Percentiles rank a stretch among this genome's conserved stretches.
These are phyloP conservation scores for Netelia inedita DNA, from an alignment of 2,888 invertebrate genomes.

Conservation along the genomic window DNA sequence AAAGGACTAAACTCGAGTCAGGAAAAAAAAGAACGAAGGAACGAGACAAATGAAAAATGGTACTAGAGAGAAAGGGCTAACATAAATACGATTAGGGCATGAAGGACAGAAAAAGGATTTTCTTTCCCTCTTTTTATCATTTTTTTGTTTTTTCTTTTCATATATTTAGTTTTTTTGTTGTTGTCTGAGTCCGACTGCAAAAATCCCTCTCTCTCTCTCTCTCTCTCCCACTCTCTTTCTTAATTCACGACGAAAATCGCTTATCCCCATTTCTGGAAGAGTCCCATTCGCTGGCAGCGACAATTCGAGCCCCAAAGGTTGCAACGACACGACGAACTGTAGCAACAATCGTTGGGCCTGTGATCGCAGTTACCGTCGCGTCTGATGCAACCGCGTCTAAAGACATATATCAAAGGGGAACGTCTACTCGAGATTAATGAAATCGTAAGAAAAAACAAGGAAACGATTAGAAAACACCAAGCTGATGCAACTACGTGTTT, in stretches of 20 bases:
- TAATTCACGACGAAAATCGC: conserved; percentile 72
- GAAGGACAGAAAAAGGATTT: conserved; percentile 7
- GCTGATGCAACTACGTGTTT: conserved; percentile 9
- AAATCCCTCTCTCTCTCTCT: conserved; percentile 2
- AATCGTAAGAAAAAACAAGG: conserved; percentile 77
- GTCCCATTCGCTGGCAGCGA: conserved; percentile 94
- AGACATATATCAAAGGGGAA: conserved; percentile 93
- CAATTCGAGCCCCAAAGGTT: conserved; percentile 96
- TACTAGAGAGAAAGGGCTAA: background rate
- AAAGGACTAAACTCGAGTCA: no score
- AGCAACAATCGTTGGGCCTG: conserved; percentile 94
- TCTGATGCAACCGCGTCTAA: conserved; percentile 93
- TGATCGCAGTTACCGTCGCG: conserved; percentile 95
- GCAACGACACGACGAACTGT: conserved; percentile 94
- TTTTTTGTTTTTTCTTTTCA: conserved; percentile 18
- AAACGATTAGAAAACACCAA: conserved; percentile 72
- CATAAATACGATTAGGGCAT: conserved; percentile 2
- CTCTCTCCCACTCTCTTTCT: conserved; percentile 9
- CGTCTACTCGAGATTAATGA: conserved; percentile 88
- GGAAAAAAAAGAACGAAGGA: background rate
- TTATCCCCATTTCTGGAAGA: conserved; percentile 95
- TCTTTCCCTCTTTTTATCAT: conserved; percentile 5
- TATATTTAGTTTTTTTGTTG: background rate
- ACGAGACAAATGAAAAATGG: background rate
- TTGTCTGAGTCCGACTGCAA: background rate